Base-by-base conservation (phyloP, 2,888 invertebrate genomes). In the Chesias legatella region DNA sequence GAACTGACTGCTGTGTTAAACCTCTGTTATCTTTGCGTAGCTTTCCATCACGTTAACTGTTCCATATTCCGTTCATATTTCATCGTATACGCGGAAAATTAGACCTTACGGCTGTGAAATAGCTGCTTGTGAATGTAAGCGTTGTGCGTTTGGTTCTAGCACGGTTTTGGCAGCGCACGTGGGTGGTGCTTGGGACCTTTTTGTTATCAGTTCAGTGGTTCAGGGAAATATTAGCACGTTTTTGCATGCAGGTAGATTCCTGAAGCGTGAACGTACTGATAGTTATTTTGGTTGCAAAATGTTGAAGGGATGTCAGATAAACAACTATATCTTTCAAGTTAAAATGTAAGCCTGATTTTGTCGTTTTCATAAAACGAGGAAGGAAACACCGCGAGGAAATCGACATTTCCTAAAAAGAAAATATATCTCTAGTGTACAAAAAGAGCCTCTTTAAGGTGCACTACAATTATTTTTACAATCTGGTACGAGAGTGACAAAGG, bases 131-230 rank as follows among this genome's bases (percentile, higher is more conserved):
- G 9, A 43, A 33, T 48, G 25, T 31, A 23, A 44, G 29, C 9
- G 22, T 33, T 29, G 21, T 25, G 8, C 36, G 13, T 25, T 27
- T 22, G 33, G 10, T 40, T 27, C 33, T 44, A 53, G 36, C 47
- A 30, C 36, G 37, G 42, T 47, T 44, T 55, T 43, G 25, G 51
- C 46, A 44, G 48, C 37, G 50, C 44, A 56, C 27, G 28, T 22
- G 30, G 28, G 11, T 13, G 33, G 44, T 39, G 54, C 54, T 52
- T 47, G 56, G 50, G 53, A 53, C 58, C 57, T 63, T 67, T 63
- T 65, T 62, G 56, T 41, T 54, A 54, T 48, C 63, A 47, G 53
- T 51, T 53, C 57, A 53, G 48, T 59, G 61, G 53, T 47, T 58
- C 53, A 55, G 54, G 39, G 34, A 42, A 39, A 54, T 52, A 61